Evolutionary conservation across 2,797 vertebrate species (phyloP), one percentile per base, ranked within the genome.

Genomic region (Pipistrellus pygmaeus): DNA sequence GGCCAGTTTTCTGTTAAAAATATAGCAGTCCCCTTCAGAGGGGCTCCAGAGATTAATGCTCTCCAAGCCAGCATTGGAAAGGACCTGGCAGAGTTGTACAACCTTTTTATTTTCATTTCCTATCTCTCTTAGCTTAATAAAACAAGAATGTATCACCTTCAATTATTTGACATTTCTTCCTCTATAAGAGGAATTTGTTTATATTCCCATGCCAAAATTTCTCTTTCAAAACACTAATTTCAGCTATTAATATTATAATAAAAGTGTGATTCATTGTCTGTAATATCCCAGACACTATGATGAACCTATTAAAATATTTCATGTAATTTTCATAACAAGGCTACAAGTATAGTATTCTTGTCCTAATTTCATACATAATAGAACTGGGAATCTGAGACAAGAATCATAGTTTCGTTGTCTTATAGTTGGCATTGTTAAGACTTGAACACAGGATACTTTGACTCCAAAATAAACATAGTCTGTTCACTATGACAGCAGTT

Each of bases 111-210:
- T 85, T 80, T 95, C 44, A 77, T 88, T 90, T 88, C 21, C 25
- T 53, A 20, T 81, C 75, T 76, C 68, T 85, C 57, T 85, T 51
- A 30, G n/a, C 68, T 88, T 85, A 71, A 38, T 60, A 75, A 80
- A 87, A 51, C 8, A 80, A 27, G 44, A 91, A 86, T 69, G 57
- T 55, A 55, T 83, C 71, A 77, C 86, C 69, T 92, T 62, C 85
- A 72, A 51, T 93, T 93, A 92, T 95, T 90, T 93, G 82, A 87
- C 53, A 80, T 87, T 88, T 91, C 62, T 94, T 86, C n/a, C 44
- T 35, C 44, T 71, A 41, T 81, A 73, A 76, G 30, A 90, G 30
- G 30, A 93, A 88, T 77, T 76, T 60, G 44, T 81, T 90, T 92
- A 86, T 25, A 38, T 66, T 13, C 1, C 7, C 32, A 76, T 32